phyloP scores from a whole-genome alignment of 2,888 invertebrate species.

The Sphaerophoria taeniata region DNA sequence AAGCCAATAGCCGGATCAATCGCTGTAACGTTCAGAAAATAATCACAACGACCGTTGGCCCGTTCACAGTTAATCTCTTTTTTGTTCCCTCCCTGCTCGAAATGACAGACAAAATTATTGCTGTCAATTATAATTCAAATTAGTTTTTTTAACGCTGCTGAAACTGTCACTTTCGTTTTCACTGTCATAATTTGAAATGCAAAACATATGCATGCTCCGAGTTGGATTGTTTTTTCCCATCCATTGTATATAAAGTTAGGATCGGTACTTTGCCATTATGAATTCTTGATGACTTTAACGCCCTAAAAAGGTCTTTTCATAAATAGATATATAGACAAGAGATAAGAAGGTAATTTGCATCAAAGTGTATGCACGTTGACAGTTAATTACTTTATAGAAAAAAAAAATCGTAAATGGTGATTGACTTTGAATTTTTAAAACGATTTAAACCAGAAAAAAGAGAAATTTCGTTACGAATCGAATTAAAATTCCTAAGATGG shows the following conservation, averaged over 20 bases:
- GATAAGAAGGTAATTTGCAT: constrained; percentile 45
- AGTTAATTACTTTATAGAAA: constrained; percentile 34
- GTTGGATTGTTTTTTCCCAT: constrained; percentile 3
- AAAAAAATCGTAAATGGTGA: constrained; percentile 4
- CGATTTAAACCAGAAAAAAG: constrained; percentile 21
- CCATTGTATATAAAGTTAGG: constrained; percentile 26
- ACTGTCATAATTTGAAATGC: constrained; percentile 61
- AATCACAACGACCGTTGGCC: not conserved
- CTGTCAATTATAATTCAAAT: constrained; percentile 35
- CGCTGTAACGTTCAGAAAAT: not conserved
- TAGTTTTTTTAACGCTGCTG: constrained; percentile 19
- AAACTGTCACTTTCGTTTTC: constrained; percentile 67
- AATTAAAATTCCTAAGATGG: constrained; percentile 57
- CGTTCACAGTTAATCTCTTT: constrained; percentile 6
- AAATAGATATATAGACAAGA: constrained; percentile 2
- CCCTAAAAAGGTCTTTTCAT: constrained; percentile 29
- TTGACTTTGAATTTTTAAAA: constrained; percentile 28
- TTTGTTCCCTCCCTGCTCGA: not conserved
- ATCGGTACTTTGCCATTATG: constrained; percentile 45
- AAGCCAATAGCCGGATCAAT: not conserved
- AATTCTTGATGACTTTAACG: constrained; percentile 44
- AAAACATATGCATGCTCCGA: constrained; percentile 36
- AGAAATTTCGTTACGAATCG: constrained; percentile 40
- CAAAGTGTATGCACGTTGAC: constrained; percentile 34
- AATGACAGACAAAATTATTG: constrained; percentile 28